These are phyloP conservation scores for Lasioglossum leucozonium DNA, from an alignment of 2,888 invertebrate species.

Conservation along the genomic window DNA sequence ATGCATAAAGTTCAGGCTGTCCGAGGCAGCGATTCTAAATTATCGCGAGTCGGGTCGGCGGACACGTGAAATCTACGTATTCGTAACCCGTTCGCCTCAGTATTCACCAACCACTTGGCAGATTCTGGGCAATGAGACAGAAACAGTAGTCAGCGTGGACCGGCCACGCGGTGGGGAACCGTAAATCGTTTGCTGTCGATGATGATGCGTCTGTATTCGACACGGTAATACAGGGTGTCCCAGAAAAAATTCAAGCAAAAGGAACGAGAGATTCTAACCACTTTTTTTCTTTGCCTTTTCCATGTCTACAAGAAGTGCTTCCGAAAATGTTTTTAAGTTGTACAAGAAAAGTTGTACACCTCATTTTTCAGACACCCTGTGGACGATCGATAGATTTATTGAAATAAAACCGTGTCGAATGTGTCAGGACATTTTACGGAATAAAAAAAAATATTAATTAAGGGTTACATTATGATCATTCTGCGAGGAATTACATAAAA, in stretches of 20 bases:
- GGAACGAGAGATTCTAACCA: no score
- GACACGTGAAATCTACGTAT: slow-evolving; percentile 63
- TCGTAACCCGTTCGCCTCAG: not conserved
- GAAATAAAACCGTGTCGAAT: no score
- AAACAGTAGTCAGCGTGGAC: not conserved
- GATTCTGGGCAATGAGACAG: slow-evolving; percentile 39
- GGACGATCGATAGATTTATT: no score
- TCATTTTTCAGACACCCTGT: no score
- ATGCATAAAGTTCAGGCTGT: slow-evolving; percentile 75
- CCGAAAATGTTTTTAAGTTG: no score
- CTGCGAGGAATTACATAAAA: not conserved
- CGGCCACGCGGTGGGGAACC: not conserved
- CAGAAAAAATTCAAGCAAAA: not conserved
- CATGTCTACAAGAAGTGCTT: no score
- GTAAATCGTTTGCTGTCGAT: not conserved
- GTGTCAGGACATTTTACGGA: no score
- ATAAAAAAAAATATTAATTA: not conserved
- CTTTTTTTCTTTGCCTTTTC: no score
- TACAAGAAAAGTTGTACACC: no score
- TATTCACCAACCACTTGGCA: slow-evolving; percentile 34
- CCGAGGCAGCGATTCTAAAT: slow-evolving; percentile 73
- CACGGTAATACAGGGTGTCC: not conserved
- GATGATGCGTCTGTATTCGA: not conserved
- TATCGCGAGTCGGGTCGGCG: slow-evolving; percentile 61
- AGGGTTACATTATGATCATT: not conserved